Evolutionary conservation across 2,797 vertebrate species (phyloP), one percentile per base, ranked within the genome.

Genomic region (Tangara arthus): DNA sequence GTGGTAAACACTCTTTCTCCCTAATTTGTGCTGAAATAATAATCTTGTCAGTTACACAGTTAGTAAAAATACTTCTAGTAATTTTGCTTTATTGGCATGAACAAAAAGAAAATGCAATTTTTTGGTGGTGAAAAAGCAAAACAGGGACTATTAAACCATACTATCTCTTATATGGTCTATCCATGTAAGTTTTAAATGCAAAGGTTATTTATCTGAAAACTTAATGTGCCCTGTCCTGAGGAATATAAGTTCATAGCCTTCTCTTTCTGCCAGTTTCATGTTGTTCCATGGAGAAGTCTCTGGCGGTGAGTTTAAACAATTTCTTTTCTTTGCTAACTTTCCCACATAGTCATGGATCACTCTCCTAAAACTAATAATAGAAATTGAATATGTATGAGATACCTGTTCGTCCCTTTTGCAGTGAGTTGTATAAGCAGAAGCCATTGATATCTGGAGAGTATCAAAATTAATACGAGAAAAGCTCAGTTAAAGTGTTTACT

Each of bases 361-460:
- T 78, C 80, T 75, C 57, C 73, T 79, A 89, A 90, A 87, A 82
- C 50, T 52, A 83, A 55, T 73, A 82, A 84, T 57, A 65, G 71
- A 55, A 82, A 32, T 18, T 52, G 69, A 87, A 75, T 89, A 93
- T 82, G 42, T 50, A 82, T 64, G 69, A 72, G 59, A 46, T 47
- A 75, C 68, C 27, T 17, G 17, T 56, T 65, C 2, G 0, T 82
- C 61, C 59, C 53, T 69, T 81, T 46, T 81, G 57, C 55, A 46
- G 46, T 15, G 35, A 83, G 56, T 2, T 65, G 27, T 21, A 46
- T 28, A 78, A 84, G 66, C 35, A 84, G 78, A 57, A 92, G 7
- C 21, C 39, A 27, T 37, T 53, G 76, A 52, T 94, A 86, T 83
- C 69, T 63, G 72, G 52, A 87, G 65, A 76, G 15, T 37, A 82